Conservation (phyloP, 2,888 invertebrate genomes). For the Lasioglossum malachurum region DNA sequence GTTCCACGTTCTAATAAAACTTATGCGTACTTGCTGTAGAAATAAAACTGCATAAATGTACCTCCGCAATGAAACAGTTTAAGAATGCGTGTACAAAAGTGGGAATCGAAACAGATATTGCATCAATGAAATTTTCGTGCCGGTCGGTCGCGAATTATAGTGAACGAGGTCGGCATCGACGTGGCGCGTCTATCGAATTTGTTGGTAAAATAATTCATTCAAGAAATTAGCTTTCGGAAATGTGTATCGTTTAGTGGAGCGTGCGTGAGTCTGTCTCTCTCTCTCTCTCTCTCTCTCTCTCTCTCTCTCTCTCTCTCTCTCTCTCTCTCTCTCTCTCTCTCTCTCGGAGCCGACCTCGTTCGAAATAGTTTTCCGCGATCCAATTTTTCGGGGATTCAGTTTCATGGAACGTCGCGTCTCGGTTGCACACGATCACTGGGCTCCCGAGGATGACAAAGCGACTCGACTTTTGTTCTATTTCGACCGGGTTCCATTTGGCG, state of each 20-base stretch:
- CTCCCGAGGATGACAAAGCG: conserved; percentile 42
- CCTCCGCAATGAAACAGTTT: background rate
- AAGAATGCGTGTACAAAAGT: background rate
- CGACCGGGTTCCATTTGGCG: conserved; percentile 38
- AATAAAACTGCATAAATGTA: background rate
- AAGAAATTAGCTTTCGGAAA: background rate
- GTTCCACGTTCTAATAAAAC: background rate
- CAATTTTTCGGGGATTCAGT: conserved; percentile 25
- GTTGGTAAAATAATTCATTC: background rate
- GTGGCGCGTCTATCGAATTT: background rate
- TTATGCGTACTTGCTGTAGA: background rate
- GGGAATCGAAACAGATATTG: background rate
- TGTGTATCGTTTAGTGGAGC: background rate
- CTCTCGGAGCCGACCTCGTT: background rate
- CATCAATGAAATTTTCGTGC: background rate
- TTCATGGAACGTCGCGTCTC: conserved; percentile 19
- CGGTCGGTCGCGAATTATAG: background rate
- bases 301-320: too few relatives aligned
- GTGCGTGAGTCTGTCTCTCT: background rate
- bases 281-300: too few relatives aligned
- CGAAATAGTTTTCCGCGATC: conserved; percentile 14
- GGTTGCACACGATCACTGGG: conserved; percentile 42
- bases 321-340: too few relatives aligned
- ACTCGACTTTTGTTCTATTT: conserved; percentile 50
- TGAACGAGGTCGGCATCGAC: background rate